These are phyloP conservation scores for Pangasius macronema DNA, from an alignment of 2,797 vertebrate genomes.

Conservation along the genomic window DNA sequence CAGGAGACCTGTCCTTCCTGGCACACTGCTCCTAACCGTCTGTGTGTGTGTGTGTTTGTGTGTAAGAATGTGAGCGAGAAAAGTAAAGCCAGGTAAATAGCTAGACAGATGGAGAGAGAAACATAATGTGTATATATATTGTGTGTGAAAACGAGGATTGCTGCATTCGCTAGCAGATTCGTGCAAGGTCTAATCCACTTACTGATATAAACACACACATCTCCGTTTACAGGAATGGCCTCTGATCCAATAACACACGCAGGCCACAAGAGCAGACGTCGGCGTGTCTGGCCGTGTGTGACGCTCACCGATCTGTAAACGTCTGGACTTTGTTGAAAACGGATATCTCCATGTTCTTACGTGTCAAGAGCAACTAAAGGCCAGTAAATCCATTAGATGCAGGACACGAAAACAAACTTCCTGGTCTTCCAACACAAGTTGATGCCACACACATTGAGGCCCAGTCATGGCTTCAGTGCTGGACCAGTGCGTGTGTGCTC, in stretches of 20 bases:
- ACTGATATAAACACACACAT: constrained; percentile 70
- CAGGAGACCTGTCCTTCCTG: constrained; percentile 48
- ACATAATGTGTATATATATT: background rate
- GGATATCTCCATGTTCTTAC: constrained; percentile 8
- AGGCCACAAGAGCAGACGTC: constrained; percentile 43
- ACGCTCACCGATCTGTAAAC: constrained; percentile 34
- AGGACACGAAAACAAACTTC: background rate
- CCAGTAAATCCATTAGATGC: constrained; percentile 43
- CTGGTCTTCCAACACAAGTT: constrained; percentile 1
- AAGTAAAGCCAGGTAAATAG: background rate
- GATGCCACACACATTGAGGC: constrained; percentile 8
- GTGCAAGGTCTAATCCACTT: constrained; percentile 74
- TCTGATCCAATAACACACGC: constrained; percentile 58
- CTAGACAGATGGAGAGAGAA: background rate
- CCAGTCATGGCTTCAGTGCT: background rate
- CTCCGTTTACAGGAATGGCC: constrained; percentile 68
- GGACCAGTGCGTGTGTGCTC: constrained; percentile 15
- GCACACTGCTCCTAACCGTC: constrained; percentile 40
- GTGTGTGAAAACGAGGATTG: constrained; percentile 46
- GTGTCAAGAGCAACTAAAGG: constrained; percentile 1
- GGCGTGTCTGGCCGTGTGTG: constrained; percentile 25
- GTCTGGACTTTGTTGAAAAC: constrained; percentile 32
- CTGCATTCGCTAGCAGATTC: constrained; percentile 62
- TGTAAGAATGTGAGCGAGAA: background rate
- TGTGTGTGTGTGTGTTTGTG: constrained; percentile 39